Base-by-base conservation (phyloP, 1,140 invertebrate genomes). In the Zophobas atratus region DNA sequence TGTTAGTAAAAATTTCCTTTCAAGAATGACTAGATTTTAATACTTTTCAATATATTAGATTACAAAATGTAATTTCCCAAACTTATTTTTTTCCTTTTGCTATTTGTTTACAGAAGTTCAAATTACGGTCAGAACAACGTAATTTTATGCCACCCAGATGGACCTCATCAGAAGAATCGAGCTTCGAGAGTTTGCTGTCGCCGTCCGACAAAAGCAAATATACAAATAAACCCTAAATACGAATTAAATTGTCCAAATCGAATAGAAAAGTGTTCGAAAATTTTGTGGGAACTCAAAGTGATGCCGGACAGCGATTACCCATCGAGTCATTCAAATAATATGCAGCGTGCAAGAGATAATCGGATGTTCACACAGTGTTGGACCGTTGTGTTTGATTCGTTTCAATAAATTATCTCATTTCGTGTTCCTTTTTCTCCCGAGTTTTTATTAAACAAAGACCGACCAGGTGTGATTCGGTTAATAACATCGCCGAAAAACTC, bases 331-430 rank as follows among this genome's bases (percentile, higher is more conserved):
- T 34, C 32, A 57, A 67, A 67, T 67, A 67, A 41, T 43, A 67
- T 67, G 39, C 38, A 67, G 38, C 20, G 39, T 67, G 60, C 39
- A 67, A 36, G 35, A 67, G 39, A 41, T 67, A 43, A 60, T 43
- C 60, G 38, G 60, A 43, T 67, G 60, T 67, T 67, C 60, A 67
- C 60, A 67, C 38, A 67, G 60, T 4, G 60, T 48, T 67, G 60
- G 60, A 43, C 60, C 60, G 60, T 67, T 67, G 60, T 67, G 60
- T 67, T 67, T 67, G 60, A 77, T 77, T 77, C 76, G 76, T 77
- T 57, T 73, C 76, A 77, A 77, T 77, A 73, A 77, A 77, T 77
- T 77, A 77, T 56, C 53, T 63, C 49, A 36, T 53, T 53, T 71
- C 51, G 70, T 72, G 51, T 77, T 53, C 49, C 43, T 77, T 55